A percentile compares a stretch with the other conserved stretches of the same genome.
These are phyloP conservation scores for Pionites leucogaster DNA, from an alignment of 2,113 vertebrate species.

Conservation along the genomic window DNA sequence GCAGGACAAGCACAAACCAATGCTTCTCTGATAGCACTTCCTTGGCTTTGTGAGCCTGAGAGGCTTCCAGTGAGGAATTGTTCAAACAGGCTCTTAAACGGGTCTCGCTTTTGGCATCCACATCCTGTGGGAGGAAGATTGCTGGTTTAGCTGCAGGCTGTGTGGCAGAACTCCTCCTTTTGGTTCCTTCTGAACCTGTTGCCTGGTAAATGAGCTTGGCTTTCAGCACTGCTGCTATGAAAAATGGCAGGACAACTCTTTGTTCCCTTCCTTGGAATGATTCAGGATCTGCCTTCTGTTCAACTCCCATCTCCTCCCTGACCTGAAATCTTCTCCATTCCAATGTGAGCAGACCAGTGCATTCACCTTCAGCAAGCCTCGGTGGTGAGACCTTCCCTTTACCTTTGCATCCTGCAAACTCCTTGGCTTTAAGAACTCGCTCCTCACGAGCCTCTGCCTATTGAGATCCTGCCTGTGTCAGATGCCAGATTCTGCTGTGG, in stretches of 20 bases:
- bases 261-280: neutral
- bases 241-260: neutral
- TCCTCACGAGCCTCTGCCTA: accelerated
- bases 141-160: neutral
- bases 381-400: neutral
- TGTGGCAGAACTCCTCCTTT: neutral
- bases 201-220: neutral
- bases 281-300: neutral
- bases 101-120: neutral
- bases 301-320: neutral
- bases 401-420: neutral
- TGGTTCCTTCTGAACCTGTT: neutral
- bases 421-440: neutral
- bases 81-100: neutral
- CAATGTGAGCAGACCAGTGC: neutral
- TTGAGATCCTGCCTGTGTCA: neutral
- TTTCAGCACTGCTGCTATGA: neutral
- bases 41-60: neutral
- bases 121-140: neutral
- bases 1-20: neutral
- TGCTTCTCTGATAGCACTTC: accelerated
- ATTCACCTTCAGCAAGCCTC: neutral
- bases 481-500: neutral
- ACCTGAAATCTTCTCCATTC: neutral
- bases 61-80: neutral